Conservation (phyloP, 2,888 invertebrate species). For the Deilephila elpenor region DNA sequence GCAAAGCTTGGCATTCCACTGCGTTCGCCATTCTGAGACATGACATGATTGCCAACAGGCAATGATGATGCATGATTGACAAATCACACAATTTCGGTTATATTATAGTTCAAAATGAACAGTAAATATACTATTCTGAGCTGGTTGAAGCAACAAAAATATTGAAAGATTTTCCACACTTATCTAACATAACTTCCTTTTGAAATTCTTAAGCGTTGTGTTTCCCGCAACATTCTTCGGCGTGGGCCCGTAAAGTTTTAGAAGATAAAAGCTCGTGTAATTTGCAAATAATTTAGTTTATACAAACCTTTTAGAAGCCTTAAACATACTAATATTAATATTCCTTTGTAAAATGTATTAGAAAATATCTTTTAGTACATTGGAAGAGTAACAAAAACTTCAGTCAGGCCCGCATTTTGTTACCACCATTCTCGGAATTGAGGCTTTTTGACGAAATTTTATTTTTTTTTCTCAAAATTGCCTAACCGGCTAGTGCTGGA, state of each 20-base stretch:
- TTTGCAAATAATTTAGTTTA: background rate
- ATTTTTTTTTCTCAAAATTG: background rate
- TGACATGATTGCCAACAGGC: no score
- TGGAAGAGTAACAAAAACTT: constrained; percentile 4
- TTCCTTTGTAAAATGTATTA: background rate
- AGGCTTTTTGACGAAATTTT: background rate
- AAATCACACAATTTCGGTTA: no score
- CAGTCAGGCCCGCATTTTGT: background rate
- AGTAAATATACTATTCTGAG: no score
- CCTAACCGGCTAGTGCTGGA: background rate
- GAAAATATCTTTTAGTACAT: background rate
- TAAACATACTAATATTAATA: background rate
- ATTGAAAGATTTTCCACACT: no score
- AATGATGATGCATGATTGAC: no score
- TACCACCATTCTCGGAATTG: background rate
- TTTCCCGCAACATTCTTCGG: background rate
- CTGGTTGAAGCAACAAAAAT: no score
- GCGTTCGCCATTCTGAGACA: no score
- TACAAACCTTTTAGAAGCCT: background rate
- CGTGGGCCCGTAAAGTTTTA: background rate
- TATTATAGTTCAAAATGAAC: no score
- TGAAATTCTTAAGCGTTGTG: background rate
- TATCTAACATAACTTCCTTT: no score
- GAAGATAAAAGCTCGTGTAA: background rate
- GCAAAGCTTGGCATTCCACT: no score